phyloP scores from a whole-genome alignment of 37 sponge, comb jelly and placozoan genomes.

The Oopsacas minuta region DNA sequence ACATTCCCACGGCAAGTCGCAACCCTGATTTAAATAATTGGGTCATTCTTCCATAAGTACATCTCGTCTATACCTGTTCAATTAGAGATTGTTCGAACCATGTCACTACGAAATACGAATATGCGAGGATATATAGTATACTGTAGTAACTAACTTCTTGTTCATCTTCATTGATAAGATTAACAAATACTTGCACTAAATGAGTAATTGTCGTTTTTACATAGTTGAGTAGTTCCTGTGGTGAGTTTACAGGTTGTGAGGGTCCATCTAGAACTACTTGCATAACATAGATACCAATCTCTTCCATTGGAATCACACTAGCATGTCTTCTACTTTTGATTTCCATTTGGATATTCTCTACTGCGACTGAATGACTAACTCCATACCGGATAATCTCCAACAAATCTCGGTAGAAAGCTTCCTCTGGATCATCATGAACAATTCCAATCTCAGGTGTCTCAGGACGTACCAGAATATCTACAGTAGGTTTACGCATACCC shows the following conservation, averaged over 20 bases:
- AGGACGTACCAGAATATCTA: not conserved
- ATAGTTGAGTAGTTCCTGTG: not conserved
- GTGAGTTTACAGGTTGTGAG: not conserved
- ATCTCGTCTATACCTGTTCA: too few relatives aligned
- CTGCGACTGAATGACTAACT: not conserved
- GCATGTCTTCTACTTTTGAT: not conserved
- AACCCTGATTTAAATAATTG: too few relatives aligned
- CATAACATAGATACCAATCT: not conserved
- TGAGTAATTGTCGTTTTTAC: not conserved
- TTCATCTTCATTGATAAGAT: not conserved
- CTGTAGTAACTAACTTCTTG: not conserved
- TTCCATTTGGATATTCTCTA: not conserved
- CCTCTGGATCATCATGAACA: not conserved
- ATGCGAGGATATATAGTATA: too few relatives aligned
- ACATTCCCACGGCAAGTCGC: too few relatives aligned
- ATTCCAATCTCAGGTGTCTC: not conserved
- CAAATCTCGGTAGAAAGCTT: slow-evolving; percentile 1
- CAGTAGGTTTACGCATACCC: not conserved
- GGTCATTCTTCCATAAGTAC: too few relatives aligned
- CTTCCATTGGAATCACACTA: slow-evolving; percentile 7
- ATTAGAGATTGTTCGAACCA: too few relatives aligned
- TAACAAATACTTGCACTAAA: not conserved
- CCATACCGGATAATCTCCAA: slow-evolving; percentile 1
- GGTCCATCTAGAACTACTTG: not conserved
- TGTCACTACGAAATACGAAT: too few relatives aligned